phyloP scores from a whole-genome alignment of 2,113 vertebrate species.

The Stercorarius parasiticus region DNA sequence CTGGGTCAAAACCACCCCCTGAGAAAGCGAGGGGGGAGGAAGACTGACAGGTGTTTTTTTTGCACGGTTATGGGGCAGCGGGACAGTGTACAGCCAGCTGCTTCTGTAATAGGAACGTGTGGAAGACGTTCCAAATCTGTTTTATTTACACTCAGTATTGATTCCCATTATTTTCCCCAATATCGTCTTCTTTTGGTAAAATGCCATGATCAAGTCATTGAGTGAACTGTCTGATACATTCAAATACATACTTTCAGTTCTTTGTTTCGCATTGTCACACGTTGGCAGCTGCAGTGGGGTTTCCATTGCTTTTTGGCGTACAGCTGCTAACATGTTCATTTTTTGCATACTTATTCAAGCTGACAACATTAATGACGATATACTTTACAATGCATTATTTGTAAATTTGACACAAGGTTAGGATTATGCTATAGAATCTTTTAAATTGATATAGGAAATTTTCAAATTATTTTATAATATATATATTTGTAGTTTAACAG shows the following conservation, averaged over 20 bases:
- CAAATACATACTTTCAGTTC: background rate
- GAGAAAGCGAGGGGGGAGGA: background rate
- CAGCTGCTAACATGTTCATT: background rate
- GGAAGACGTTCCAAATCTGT: no score
- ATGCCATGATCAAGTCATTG: background rate
- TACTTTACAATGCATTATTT: background rate
- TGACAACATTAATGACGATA: background rate
- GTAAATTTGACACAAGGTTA: background rate
- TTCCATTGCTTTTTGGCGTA: background rate
- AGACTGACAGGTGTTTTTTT: no score
- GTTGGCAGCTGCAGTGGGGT: background rate
- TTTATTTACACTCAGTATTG: rapidly evolving
- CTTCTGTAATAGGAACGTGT: rapidly evolving
- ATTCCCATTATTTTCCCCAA: background rate
- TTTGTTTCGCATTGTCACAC: background rate
- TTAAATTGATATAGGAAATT: background rate
- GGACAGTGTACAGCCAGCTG: background rate
- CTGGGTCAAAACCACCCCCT: rapidly evolving
- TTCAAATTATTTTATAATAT: background rate
- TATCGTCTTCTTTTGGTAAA: background rate
- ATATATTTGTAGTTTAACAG: background rate
- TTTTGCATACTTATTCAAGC: no score
- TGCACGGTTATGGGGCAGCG: background rate
- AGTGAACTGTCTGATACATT: background rate
- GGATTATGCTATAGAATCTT: background rate